A percentile compares a stretch with the other conserved stretches of the same genome.
phyloP scores from a whole-genome alignment of 2,888 invertebrate genomes.

The Thyatira batis region DNA sequence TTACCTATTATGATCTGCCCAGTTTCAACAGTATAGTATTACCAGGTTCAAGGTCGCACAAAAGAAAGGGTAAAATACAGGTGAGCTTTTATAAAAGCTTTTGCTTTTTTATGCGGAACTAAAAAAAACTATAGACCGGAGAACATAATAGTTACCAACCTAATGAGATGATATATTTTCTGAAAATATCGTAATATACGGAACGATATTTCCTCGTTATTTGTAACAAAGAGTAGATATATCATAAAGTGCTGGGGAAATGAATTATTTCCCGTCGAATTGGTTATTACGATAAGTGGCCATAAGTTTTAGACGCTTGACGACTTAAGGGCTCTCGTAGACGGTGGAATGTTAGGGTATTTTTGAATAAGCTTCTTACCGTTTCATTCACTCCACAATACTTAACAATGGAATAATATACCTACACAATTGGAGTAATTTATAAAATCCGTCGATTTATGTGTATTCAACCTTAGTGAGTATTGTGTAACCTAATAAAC shows the following conservation, averaged over 20 bases:
- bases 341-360: not conserved
- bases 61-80: not conserved
- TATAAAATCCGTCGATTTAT: not conserved
- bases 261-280: constrained; percentile 4
- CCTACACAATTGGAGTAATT: not conserved
- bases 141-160: not conserved
- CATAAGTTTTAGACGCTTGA: constrained; percentile 3
- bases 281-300: constrained; percentile 6
- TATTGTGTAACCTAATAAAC: too few species aligned
- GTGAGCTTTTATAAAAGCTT: not conserved
- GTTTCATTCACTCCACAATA: not conserved
- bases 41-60: not conserved
- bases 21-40: not conserved
- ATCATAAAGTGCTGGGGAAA: not conserved
- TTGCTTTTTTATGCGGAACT: not conserved
- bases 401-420: not conserved
- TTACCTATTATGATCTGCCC: not conserved
- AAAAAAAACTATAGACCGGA: not conserved
- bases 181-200: not conserved
- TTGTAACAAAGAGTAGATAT: not conserved
- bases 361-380: not conserved
- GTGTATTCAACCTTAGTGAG: not conserved
- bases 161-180: not conserved
- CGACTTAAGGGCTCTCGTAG: constrained; percentile 1
- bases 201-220: not conserved